A percentile compares a stretch with the other conserved stretches of the same genome.
phyloP scores from a whole-genome alignment of 1,140 invertebrate genomes.

The Condylostylus longicornis region DNA sequence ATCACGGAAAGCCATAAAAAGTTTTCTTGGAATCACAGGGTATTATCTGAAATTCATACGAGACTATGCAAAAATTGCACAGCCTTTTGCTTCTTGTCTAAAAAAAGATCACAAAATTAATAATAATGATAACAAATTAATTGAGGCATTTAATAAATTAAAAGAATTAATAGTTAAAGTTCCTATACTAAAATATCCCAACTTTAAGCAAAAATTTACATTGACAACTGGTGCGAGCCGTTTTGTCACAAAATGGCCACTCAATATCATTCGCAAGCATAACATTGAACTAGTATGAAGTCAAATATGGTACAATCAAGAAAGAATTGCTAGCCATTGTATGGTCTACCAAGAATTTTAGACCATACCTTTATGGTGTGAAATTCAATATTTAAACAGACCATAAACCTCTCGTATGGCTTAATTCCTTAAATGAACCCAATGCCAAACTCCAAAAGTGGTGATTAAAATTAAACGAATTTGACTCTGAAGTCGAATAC shows the following conservation, averaged over 20 bases:
- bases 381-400: background rate
- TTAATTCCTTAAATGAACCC: background rate
- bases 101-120: too few species aligned
- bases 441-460: constrained; percentile 1
- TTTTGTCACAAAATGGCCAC: background rate
- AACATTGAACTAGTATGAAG: background rate
- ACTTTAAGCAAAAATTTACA: too few species aligned
- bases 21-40: background rate
- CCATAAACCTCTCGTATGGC: background rate
- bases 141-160: constrained; percentile 3
- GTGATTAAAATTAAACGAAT: background rate
- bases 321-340: too few species aligned
- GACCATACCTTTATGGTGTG: constrained; percentile 1
- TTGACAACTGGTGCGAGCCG: background rate
- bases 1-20: background rate
- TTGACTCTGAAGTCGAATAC: background rate
- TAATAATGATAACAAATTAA: too few species aligned
- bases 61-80: too few species aligned
- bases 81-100: too few species aligned
- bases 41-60: constrained; percentile 1
- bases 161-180: background rate
- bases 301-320: background rate
- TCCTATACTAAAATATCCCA: background rate
- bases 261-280: background rate
- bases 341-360: background rate